Base-by-base conservation (phyloP, 92 coral and sea anemone genomes). In the Parazoanthus darwini region DNA sequence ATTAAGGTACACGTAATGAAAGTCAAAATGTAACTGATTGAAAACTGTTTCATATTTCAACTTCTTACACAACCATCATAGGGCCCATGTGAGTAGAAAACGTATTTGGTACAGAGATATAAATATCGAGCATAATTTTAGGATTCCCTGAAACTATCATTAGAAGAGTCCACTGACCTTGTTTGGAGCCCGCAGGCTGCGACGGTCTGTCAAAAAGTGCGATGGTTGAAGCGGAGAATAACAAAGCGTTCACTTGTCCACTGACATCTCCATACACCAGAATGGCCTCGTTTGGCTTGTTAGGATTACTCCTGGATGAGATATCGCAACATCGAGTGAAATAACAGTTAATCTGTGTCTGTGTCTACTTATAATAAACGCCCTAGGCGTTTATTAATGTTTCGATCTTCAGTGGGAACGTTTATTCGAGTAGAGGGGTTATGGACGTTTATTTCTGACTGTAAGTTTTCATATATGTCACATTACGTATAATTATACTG, bases 141-240 rank as follows among this genome's bases (percentile, higher is more conserved):
- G 25, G 68, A 63, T 25, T 63, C 6, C 68, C 68, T 20, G 15
- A 13, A 26, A 46, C 10, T 16, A 14, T 15, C 16, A 42, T 39
- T 3, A 39, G 5, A 3, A 43, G 8, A 35, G 33, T n/a, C 58
- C 6, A 8, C 68, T 58, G 38, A 97, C 99, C 99, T 95, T 97
- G 99, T 86, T 95, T 93, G 85, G 94, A 91, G 71, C 98, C 94
- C 13, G 96, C 95, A 8, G 95, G 95, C 82, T 97, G 99, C 14
- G 99, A 92, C 1, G 99, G 98, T 71, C 98, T 87, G 90, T 97
- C 99, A 91, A 97, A 97, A 56, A 97, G 80, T 3, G 99, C 94
- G 79, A 97, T 95, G 85, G 95, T 93, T 7, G 98, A 94, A 14
- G 97, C 99, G 42, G 98, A 97, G 78, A 97, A 97, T 33, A 97